Percentiles rank a stretch among this genome's conserved stretches.
These are phyloP conservation scores for Chlamydotis undulata DNA, from an alignment of 2,113 vertebrate genomes.

Conservation along the genomic window DNA sequence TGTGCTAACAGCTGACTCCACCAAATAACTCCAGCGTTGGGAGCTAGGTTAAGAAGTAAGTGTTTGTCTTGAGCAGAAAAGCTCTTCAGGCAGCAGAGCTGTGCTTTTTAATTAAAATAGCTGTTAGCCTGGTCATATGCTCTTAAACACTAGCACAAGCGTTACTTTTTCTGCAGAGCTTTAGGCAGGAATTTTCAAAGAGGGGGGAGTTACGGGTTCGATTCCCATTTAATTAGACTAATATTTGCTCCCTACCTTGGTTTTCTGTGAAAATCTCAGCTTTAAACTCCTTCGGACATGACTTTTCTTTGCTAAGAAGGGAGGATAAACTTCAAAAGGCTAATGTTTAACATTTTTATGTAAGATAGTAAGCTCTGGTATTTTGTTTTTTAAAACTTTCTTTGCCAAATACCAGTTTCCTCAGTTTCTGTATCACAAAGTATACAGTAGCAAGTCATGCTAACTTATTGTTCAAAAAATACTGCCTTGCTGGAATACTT, in stretches of 20 bases:
- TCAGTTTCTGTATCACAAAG: neutral
- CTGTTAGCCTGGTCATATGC: slow-evolving; percentile 43
- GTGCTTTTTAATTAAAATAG: slow-evolving; percentile 58
- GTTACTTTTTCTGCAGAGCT: slow-evolving; percentile 30
- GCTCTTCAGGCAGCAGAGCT: slow-evolving; percentile 31
- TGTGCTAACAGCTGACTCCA: slow-evolving; percentile 35
- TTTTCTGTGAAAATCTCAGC: slow-evolving; percentile 16
- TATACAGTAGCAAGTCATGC: neutral
- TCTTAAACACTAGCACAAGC: slow-evolving; percentile 20
- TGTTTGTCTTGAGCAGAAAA: slow-evolving; percentile 61
- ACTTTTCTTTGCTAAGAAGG: slow-evolving; percentile 3
- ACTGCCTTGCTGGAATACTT: neutral
- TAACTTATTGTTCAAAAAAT: neutral
- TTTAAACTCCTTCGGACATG: neutral
- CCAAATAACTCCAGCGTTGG: neutral
- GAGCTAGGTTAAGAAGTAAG: slow-evolving; percentile 32
- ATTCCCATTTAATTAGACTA: slow-evolving; percentile 45
- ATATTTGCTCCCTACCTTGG: slow-evolving; percentile 13
- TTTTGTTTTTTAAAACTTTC: neutral
- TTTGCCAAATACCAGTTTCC: neutral
- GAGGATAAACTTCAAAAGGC: slow-evolving; percentile 39
- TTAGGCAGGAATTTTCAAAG: slow-evolving; percentile 35
- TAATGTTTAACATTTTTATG: slow-evolving; percentile 8
- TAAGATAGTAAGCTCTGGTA: neutral
- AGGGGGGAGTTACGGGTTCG: neutral